phyloP scores from a whole-genome alignment of 1,140 invertebrate species.

The Anoplophora glabripennis region DNA sequence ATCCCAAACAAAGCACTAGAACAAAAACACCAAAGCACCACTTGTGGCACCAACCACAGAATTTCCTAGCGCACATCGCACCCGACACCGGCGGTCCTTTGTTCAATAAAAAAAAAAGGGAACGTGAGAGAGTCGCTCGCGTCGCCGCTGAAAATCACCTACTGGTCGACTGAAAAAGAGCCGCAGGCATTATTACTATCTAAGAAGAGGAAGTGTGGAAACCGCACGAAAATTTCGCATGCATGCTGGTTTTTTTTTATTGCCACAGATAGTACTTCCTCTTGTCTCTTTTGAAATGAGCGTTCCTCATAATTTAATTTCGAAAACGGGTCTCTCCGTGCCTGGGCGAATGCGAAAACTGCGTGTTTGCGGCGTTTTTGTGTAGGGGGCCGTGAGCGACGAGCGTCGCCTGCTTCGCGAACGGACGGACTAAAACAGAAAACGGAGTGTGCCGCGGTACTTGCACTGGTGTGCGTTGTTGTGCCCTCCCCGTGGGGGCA shows the following conservation, averaged over 20 bases:
- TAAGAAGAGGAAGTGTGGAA: not conserved
- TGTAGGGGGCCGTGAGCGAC: not conserved
- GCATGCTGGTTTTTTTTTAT: no score
- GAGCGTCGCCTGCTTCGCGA: conserved; percentile 7
- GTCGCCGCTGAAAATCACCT: not conserved
- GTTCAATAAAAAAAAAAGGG: conserved; percentile 8
- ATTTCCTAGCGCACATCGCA: not conserved
- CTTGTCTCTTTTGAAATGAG: no score
- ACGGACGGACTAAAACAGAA: conserved; percentile 10
- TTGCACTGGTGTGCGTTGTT: conserved; percentile 2
- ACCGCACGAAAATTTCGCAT: not conserved
- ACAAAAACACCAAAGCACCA: conserved; percentile 7
- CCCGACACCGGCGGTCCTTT: conserved; percentile 1
- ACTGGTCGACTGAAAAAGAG: conserved; percentile 1
- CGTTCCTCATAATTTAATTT: no score
- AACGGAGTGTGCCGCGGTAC: conserved; percentile 1
- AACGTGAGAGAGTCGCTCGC: not conserved
- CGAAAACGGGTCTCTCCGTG: no score
- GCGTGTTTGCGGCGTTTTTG: no score
- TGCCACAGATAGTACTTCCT: no score
- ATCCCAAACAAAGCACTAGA: conserved; percentile 4
- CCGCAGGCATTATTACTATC: not conserved
- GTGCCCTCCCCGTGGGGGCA: not conserved
- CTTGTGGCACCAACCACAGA: not conserved
- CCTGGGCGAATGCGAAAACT: no score